Base-by-base conservation (phyloP, 2,113 vertebrate species). In the Cyanoderma ruficeps region DNA sequence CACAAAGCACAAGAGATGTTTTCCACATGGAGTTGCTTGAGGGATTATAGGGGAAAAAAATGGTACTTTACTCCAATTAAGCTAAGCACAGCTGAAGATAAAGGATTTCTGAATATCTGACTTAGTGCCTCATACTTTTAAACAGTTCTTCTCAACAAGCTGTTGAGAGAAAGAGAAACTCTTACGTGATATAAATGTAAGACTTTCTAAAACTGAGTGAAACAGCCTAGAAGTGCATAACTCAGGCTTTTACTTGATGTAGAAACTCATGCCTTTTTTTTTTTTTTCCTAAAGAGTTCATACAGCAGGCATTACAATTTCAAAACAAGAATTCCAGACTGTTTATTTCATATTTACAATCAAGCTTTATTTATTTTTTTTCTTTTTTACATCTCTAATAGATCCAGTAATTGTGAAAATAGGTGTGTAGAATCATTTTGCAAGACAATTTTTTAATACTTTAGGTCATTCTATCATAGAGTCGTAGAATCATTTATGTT, bases 11-110 rank as follows among this genome's bases (percentile, higher is more conserved):
- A 86, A 70, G 90, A 95, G 39, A 86, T 83, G 79, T 93, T 97
- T 96, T 90, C 91, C 86, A 93, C 31, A 9, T 81, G 89, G 83
- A 96, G 72, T 81, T 94, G 72, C 80, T 93, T 83, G 47, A 92
- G 94, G 76, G 90, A 80, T 91, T 97, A 90, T 68, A 92, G 46
- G 33, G 31, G 6, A 3, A 75, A 90, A 93, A 94, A 92, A 67
- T 59, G 42, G n/a, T 77, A 78, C 63, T 76, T 96, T 90, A 81
- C 55, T 94, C 92, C 93, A 95, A 93, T 96, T 93, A 97, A 95
- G 53, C 71, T 44, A 87, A 95, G 47, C 64, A 87, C 76, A 81
- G 35, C 52, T 86, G 42, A 92, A 94, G 83, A 90, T 83, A 87
- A 94, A 97, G 94, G 59, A 59, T 64, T 93, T 92, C 24, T 78